Base-by-base conservation (phyloP, 2,113 vertebrate species). In the Probosciger aterrimus region DNA sequence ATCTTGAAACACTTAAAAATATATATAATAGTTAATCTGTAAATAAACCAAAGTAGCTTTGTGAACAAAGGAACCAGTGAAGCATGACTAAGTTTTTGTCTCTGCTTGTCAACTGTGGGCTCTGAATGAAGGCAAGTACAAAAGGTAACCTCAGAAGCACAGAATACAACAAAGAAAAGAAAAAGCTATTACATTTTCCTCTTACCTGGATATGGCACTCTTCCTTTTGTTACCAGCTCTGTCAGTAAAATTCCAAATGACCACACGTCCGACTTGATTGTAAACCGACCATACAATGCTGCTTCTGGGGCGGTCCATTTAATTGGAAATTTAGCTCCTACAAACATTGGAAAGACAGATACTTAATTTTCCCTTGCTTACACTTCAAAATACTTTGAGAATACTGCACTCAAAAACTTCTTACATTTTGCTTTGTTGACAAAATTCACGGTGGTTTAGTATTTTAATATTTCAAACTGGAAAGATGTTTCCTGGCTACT, bases 291-390 rank as follows among this genome's bases (percentile, higher is more conserved):
- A 44, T 99, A 99, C 67, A 99, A 94, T 0, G 99, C 99, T 63
- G 99, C 99, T 88, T 99, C 99, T 1, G 99, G 99, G 60, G 99
- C 99, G 0, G 99, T 99, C 99, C 99, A 99, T 93, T 99, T 99
- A 96, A 99, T 99, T 60, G 99, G 99, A 95, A 99, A 99, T 95
- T 99, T 99, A 94, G 99, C 99, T 96, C 99, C 99, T 99, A 94
- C 22, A 91, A 95, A 96, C 39, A 91, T 73, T 69, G 43, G 47
- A 86, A 83, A 70, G 59, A 95, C 27, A 88, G 22, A 70, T 30
- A 35, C 31, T 43, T 50, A 78, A 4, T 53, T 46, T 52, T 62
- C 12, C 11, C 41, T 68, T 53, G 16, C 16, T 84, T 69, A 80
- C 15, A 62, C 6, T 47, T 82, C 2, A 59, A 75, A 95, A 69